These are phyloP conservation scores for Odiellus spinosus DNA, from an alignment of 2,888 invertebrate genomes.

Conservation along the genomic window DNA sequence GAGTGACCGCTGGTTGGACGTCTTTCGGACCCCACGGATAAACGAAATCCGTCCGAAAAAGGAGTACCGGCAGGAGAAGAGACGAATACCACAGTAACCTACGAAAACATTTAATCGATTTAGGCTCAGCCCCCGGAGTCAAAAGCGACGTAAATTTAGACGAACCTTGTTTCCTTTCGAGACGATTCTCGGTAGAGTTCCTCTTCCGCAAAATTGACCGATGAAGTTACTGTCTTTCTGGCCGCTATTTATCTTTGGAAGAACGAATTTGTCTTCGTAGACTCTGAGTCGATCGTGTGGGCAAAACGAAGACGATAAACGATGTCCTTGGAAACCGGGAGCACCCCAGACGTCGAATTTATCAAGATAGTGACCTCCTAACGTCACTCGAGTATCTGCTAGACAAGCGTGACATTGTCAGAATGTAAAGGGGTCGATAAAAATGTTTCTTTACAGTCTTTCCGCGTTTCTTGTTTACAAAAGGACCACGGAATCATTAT, in stretches of 20 bases:
- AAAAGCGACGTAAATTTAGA: no score
- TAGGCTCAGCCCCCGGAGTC: no score
- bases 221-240: not conserved
- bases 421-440: no score
- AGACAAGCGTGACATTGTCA: no score
- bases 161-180: slow-evolving; percentile 1
- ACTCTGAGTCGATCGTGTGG: slow-evolving; percentile 10
- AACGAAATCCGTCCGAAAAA: slow-evolving; percentile 13
- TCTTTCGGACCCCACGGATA: slow-evolving; percentile 9
- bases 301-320: slow-evolving; percentile 8
- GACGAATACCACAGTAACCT: slow-evolving; percentile 12
- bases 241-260: not conserved
- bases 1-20: not conserved
- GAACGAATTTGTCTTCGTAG: slow-evolving; percentile 2
- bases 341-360: slow-evolving; percentile 16
- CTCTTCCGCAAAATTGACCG: slow-evolving; percentile 14
- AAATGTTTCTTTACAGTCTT: no score
- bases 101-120: not conserved
- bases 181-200: slow-evolving; percentile 13
- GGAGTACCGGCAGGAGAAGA: slow-evolving; percentile 11
- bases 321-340: slow-evolving; percentile 6
- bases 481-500: no score
- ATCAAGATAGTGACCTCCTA: slow-evolving; percentile 14
- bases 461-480: no score
- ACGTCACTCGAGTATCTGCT: slow-evolving; percentile 5